Conservation (phyloP, 2,797 vertebrate genomes). For the Ptychadena robeensis region DNA sequence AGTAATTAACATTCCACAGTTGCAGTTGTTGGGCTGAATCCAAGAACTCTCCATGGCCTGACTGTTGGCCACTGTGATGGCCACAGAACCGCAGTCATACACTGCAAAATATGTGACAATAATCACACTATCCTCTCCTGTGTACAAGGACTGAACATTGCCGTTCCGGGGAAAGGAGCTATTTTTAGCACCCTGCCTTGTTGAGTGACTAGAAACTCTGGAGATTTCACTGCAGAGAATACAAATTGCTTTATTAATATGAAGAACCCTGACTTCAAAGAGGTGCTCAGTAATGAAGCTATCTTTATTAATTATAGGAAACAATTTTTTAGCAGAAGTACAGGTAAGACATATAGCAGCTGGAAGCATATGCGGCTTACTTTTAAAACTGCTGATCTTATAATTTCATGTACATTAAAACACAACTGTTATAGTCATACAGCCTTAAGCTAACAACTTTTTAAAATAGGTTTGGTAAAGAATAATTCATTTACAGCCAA, state of each 20-base stretch:
- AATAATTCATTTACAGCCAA: too few relatives aligned
- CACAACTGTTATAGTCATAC: not conserved
- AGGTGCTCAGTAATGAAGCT: not conserved
- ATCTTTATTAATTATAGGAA: slow-evolving; percentile 14
- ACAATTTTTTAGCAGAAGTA: not conserved
- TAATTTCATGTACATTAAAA: not conserved
- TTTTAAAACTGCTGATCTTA: not conserved
- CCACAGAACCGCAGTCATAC: not conserved
- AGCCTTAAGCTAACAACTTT: too few relatives aligned
- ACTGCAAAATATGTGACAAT: not conserved
- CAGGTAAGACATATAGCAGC: not conserved
- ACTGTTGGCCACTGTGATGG: slow-evolving; percentile 8
- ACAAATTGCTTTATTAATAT: slow-evolving; percentile 18
- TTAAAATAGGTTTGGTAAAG: too few relatives aligned
- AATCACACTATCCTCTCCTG: not conserved
- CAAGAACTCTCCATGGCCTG: not conserved
- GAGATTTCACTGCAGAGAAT: slow-evolving; percentile 13
- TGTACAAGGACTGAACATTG: not conserved
- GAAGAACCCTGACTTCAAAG: slow-evolving; percentile 9
- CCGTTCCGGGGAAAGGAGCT: not conserved
- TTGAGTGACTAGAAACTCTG: slow-evolving; percentile 10
- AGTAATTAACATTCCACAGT: slow-evolving; percentile 3
- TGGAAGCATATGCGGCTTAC: not conserved
- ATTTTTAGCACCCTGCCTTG: slow-evolving; percentile 26
- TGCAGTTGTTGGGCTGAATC: not conserved